Conservation (phyloP, 2,888 invertebrate genomes). For the Electrophaes corylata region DNA sequence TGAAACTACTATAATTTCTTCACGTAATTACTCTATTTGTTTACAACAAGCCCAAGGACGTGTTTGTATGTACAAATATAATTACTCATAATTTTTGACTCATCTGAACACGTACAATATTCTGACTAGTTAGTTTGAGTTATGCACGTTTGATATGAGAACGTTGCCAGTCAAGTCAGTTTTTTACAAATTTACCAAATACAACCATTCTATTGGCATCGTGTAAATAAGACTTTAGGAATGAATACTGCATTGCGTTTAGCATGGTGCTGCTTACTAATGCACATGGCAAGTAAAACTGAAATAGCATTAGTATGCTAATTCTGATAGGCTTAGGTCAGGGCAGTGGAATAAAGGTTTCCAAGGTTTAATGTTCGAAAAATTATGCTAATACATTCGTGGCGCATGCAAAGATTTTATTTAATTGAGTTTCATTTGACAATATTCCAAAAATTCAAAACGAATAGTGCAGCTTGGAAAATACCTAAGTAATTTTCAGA, state of each 20-base stretch:
- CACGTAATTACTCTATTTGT: too few relatives aligned
- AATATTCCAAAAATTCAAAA: not conserved
- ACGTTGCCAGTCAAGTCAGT: too few relatives aligned
- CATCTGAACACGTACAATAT: too few relatives aligned
- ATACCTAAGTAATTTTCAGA: not conserved
- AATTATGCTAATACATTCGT: constrained; percentile 8
- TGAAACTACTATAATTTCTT: not conserved
- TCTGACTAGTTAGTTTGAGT: too few relatives aligned
- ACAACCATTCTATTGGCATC: not conserved
- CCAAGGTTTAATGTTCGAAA: constrained; percentile 10
- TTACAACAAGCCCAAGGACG: too few relatives aligned
- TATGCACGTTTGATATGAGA: too few relatives aligned
- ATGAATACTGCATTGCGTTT: constrained; percentile 29
- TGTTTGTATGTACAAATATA: too few relatives aligned
- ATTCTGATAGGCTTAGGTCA: constrained; percentile 19
- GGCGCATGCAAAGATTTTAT: not conserved
- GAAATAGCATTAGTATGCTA: constrained; percentile 25
- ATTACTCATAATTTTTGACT: too few relatives aligned
- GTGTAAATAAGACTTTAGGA: constrained; percentile 4
- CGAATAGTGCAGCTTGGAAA: not conserved
- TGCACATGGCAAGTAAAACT: constrained; percentile 20
- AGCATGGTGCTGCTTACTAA: constrained; percentile 17
- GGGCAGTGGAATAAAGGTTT: constrained; percentile 10
- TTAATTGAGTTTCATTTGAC: not conserved
- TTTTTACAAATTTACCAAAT: too few relatives aligned